phyloP scores from a whole-genome alignment of 2,113 vertebrate species.

The Otus sunia region DNA sequence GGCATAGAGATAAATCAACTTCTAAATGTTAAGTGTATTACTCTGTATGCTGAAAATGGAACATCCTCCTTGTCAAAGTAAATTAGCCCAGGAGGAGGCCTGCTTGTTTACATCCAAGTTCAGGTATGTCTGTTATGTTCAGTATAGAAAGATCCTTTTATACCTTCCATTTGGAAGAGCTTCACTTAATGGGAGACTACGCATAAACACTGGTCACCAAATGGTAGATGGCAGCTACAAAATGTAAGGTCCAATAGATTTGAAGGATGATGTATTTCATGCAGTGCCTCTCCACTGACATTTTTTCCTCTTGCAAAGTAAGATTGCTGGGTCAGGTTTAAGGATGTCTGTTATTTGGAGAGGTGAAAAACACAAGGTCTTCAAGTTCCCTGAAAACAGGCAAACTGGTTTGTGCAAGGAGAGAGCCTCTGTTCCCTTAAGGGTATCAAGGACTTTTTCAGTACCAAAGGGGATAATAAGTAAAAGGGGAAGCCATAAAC shows the following conservation, averaged over 20 bases:
- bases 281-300: neutral
- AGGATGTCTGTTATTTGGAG: neutral
- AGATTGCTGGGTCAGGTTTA: neutral
- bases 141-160: neutral
- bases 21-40: neutral
- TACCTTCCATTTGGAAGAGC: neutral
- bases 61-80: neutral
- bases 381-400: neutral
- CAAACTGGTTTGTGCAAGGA: neutral
- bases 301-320: neutral
- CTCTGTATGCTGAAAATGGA: neutral
- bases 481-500: neutral
- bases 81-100: neutral
- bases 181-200: neutral
- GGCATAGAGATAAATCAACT: neutral
- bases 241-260: neutral
- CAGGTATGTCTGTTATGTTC: neutral
- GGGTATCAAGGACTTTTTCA: neutral
- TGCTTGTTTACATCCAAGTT: neutral
- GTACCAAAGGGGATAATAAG: neutral
- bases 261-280: neutral
- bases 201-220: neutral
- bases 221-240: neutral
- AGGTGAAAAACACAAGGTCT: neutral
- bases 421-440: neutral